Conservation (phyloP, 2,888 invertebrate genomes). For the Scaptodrosophila latifasciaeformis region DNA sequence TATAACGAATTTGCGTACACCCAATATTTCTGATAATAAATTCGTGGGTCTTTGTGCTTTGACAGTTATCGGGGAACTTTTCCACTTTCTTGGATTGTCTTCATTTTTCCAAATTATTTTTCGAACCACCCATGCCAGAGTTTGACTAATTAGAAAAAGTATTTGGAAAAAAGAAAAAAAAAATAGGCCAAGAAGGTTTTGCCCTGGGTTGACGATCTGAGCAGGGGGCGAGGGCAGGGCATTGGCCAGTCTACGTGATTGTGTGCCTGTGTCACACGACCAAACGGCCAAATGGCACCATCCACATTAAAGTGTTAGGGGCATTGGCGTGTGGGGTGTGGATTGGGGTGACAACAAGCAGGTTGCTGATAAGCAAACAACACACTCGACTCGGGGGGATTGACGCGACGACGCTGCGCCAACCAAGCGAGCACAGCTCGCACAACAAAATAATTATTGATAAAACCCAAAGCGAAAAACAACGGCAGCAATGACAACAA, state of each 20-base stretch:
- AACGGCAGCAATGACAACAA: constrained; percentile 18
- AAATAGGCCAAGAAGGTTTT: not conserved
- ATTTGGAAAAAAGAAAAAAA: not conserved
- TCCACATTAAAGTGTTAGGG: too few species aligned
- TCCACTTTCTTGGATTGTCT: too few species aligned
- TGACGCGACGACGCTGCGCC: not conserved
- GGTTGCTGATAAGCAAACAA: constrained; percentile 51
- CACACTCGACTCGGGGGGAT: constrained; percentile 40
- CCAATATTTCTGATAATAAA: too few species aligned
- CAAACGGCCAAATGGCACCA: too few species aligned
- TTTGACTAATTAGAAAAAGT: too few species aligned
- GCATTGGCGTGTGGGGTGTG: too few species aligned
- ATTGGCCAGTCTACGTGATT: constrained; percentile 59
- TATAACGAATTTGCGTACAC: too few species aligned
- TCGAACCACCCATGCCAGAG: too few species aligned
- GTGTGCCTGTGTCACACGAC: constrained; percentile 62
- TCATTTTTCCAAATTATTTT: too few species aligned
- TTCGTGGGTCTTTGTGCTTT: too few species aligned
- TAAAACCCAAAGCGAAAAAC: constrained; percentile 48
- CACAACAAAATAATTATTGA: constrained; percentile 68
- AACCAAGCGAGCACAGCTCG: constrained; percentile 33
- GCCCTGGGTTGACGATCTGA: not conserved
- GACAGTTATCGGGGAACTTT: too few species aligned
- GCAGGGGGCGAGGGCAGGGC: not conserved
- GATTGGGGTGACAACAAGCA: too few species aligned